Conservation (phyloP, 2,797 vertebrate species). For the Danio albolineatus region DNA sequence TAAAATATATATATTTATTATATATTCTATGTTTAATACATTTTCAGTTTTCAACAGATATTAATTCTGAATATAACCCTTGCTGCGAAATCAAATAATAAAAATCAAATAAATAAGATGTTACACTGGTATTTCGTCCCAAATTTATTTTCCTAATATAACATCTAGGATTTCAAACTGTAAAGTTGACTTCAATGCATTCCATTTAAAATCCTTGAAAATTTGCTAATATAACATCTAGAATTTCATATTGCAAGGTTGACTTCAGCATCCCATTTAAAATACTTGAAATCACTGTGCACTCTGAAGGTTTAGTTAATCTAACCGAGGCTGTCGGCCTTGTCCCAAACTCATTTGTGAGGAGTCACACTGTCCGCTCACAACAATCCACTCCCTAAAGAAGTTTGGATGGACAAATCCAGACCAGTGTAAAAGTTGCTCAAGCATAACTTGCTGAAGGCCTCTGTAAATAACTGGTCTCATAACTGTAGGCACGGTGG, state of each 20-base stretch:
- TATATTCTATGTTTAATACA: neutral
- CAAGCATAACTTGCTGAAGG: slow-evolving; percentile 35
- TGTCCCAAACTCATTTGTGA: slow-evolving; percentile 36
- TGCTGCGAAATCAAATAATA: neutral
- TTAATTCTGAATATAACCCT: neutral
- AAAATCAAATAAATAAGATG: too few relatives aligned
- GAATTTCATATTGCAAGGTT: neutral
- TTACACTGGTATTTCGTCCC: neutral
- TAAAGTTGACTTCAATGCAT: neutral
- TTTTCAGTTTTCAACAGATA: neutral
- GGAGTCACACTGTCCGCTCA: slow-evolving; percentile 25
- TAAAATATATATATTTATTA: too few relatives aligned
- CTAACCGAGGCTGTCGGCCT: slow-evolving; percentile 15
- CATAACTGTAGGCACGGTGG: slow-evolving; percentile 33
- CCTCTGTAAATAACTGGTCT: slow-evolving; percentile 55
- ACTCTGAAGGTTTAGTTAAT: slow-evolving; percentile 13
- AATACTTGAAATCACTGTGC: slow-evolving; percentile 9
- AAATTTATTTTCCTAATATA: neutral
- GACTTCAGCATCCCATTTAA: neutral
- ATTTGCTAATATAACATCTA: neutral
- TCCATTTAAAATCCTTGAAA: slow-evolving; percentile 10
- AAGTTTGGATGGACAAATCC: slow-evolving; percentile 38
- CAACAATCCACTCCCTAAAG: slow-evolving; percentile 30
- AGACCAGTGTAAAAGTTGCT: slow-evolving; percentile 43
- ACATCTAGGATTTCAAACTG: neutral